Evolutionary conservation across 2,888 invertebrate genomes (phyloP), one percentile per base, ranked within the genome.

Genomic region (Aphidoletes aphidimyza): DNA sequence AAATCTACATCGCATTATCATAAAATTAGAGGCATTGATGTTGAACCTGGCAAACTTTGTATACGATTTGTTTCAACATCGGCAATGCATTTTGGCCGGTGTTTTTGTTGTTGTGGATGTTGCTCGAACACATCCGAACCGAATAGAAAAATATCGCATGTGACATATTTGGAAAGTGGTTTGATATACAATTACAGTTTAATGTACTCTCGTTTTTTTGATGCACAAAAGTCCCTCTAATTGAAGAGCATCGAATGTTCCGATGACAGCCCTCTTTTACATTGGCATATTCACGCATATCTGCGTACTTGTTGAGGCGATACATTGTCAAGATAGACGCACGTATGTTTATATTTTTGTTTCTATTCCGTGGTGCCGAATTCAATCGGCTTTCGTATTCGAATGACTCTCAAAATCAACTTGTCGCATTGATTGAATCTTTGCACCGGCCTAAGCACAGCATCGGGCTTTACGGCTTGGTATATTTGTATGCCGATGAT

Each of bases 1-100:
- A n/a, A 69, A 69, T 30, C 30, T 69, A 69, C 69, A 69, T 69
- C 69, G 69, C 30, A 69, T 69, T 69, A 69, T 69, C 69, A 69
- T 69, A 69, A 30, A 69, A 69, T 69, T 69, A 69, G 69, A 69
- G 69, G 69, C 69, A 69, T 69, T 69, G 69, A 69, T 69, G 69
- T 30, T 69, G 54, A 54, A 54, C n/a, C 9, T 54, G n/a, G 54
- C 54, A 54, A 54, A n/a, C 54, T 22, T n/a, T 54, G 22, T 54
- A 54, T 54, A 54, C 54, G 22, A 22, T 22, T 54, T 54, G n/a
- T n/a, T 54, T 54, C n/a, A n/a, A n/a, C n/a, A 22, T 19, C 17
- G 19, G 17, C 19, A 47, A 17, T 19, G 47, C 8, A 17, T 47
- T 19, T 11, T 39, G 47, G 54, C 22, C 6, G 54, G 9, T 3